Conservation (phyloP, 35 echinoderm and acorn worm species). For the Ophiothrix spiculata region DNA sequence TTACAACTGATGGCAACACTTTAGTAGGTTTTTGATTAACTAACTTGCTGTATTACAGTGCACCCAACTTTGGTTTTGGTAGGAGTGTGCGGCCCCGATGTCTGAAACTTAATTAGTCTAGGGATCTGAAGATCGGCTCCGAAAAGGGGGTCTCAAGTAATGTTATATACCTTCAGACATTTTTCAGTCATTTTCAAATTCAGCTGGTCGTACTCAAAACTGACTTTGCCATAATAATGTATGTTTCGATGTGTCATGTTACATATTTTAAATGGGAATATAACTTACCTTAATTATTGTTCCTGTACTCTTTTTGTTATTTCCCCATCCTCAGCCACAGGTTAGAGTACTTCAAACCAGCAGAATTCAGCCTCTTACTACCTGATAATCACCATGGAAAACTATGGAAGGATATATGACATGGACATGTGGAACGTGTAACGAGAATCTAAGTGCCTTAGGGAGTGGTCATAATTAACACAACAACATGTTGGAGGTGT, state of each 20-base stretch:
- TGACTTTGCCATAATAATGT: background rate
- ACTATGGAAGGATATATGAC: conserved; percentile 4
- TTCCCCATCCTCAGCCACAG: conserved; percentile 34
- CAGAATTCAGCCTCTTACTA: conserved; percentile 21
- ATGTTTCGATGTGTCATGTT: background rate
- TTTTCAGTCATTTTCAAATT: too few species aligned
- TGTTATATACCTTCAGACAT: background rate
- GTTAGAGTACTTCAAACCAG: conserved; percentile 39
- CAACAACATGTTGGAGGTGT: too few species aligned
- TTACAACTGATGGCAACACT: background rate
- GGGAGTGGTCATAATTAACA: too few species aligned
- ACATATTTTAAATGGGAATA: background rate
- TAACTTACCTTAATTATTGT: background rate
- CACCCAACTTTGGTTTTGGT: background rate
- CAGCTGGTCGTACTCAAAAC: too few species aligned
- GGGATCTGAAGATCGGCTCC: background rate
- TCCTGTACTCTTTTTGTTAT: background rate
- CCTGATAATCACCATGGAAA: background rate
- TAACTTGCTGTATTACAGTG: background rate
- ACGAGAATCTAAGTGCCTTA: too few species aligned
- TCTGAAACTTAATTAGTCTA: background rate
- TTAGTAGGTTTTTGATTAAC: too few species aligned
- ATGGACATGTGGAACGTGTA: too few species aligned
- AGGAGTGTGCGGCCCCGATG: background rate
- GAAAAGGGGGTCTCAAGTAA: background rate